These are phyloP conservation scores for Elgaria multicarinata DNA, from an alignment of 2,113 vertebrate species.

Conservation along the genomic window DNA sequence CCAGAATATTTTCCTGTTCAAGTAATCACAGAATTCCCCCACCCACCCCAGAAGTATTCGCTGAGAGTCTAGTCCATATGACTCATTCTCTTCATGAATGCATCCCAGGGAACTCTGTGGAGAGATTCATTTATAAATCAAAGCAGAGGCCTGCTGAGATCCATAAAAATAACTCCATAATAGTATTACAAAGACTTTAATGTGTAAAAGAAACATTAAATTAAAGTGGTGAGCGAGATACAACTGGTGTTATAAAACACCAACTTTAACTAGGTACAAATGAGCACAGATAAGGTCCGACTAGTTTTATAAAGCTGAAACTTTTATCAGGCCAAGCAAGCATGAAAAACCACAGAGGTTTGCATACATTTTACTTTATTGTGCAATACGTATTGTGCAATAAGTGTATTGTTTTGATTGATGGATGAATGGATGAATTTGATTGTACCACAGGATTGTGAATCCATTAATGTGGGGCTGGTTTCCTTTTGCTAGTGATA, in stretches of 20 bases:
- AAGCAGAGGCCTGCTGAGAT: not conserved
- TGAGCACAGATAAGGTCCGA: not conserved
- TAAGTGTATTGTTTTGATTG: not conserved
- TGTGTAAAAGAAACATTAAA: conserved; percentile 2
- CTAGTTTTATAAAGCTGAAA: conserved; percentile 10
- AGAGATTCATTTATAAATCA: conserved; percentile 2
- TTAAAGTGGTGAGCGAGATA: not conserved
- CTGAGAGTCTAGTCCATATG: not conserved
- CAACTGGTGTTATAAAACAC: not conserved
- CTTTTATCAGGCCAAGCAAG: not conserved
- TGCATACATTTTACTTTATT: not conserved
- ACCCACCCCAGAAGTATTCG: not conserved
- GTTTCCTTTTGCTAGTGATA: not conserved
- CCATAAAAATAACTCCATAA: not conserved
- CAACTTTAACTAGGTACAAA: not conserved
- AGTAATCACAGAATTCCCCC: not conserved
- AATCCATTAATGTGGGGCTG: not conserved
- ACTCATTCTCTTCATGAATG: conserved; percentile 3
- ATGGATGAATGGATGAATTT: too few species aligned
- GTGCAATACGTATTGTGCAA: too few species aligned
- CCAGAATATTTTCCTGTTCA: not conserved
- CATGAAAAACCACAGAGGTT: not conserved
- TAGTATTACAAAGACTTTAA: not conserved
- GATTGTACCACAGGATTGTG: not conserved
- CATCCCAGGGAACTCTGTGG: not conserved